phyloP scores from a whole-genome alignment of 2,113 vertebrate genomes.

The Misgurnus anguillicaudatus region DNA sequence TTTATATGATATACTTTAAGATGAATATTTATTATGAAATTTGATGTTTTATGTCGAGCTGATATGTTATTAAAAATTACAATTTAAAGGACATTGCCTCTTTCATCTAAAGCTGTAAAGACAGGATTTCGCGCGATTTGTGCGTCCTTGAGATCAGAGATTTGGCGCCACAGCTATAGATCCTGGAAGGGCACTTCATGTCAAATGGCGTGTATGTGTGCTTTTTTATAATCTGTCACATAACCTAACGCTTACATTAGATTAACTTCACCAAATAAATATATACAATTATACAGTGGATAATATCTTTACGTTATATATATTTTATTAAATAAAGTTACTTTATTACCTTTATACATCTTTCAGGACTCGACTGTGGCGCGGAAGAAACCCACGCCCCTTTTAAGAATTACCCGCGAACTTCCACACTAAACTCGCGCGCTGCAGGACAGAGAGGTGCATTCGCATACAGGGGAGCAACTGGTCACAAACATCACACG shows the following conservation, averaged over 20 bases:
- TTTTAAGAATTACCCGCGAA: conserved; percentile 52
- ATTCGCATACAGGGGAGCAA: not conserved
- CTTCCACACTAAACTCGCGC: conserved; percentile 27
- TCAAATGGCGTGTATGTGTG: not conserved
- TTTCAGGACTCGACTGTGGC: conserved; percentile 69
- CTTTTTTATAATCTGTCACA: not conserved
- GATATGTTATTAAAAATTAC: conserved; percentile 2
- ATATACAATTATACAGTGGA: not conserved
- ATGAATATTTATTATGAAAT: conserved; percentile 26
- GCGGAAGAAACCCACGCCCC: conserved; percentile 61
- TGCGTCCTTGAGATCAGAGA: conserved; percentile 10
- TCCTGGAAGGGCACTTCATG: conserved; percentile 53
- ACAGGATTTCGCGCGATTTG: conserved; percentile 50
- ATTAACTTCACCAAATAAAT: fast-evolving
- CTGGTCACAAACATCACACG: not conserved
- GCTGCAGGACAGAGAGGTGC: conserved; percentile 24
- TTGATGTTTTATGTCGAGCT: not conserved
- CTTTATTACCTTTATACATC: conserved; percentile 46
- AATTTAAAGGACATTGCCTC: not conserved
- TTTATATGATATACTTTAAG: not conserved
- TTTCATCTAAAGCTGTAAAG: not conserved
- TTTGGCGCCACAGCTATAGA: conserved; percentile 69
- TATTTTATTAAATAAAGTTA: not conserved
- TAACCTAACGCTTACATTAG: not conserved
- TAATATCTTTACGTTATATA: too few species aligned